Conservation (phyloP, 2,113 vertebrate species). For the Cervus canadensis region DNA sequence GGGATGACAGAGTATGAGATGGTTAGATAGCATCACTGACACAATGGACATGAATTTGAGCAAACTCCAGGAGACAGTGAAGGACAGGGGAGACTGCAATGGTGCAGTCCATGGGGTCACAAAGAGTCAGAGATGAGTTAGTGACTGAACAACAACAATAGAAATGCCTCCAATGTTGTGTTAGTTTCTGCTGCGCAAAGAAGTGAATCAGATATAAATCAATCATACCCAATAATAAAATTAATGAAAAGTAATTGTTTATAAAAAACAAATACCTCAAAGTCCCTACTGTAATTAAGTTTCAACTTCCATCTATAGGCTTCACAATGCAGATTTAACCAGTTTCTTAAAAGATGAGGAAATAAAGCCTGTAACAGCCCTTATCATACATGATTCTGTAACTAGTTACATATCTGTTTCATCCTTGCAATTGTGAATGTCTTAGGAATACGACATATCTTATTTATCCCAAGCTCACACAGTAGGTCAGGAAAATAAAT, state of each 20-base stretch:
- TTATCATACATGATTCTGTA: neutral
- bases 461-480: neutral
- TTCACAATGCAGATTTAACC: neutral
- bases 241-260: neutral
- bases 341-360: neutral
- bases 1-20: neutral
- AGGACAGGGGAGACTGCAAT: neutral
- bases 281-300: neutral
- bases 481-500: neutral
- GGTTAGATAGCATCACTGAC: neutral
- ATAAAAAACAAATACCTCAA: neutral
- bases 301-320: neutral
- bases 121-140: neutral
- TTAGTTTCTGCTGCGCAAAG: neutral
- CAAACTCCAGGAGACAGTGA: neutral
- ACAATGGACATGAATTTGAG: neutral
- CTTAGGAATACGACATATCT: neutral
- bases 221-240: neutral
- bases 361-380: neutral
- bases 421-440: neutral
- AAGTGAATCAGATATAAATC: neutral
- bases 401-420: neutral
- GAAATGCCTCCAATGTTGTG: neutral
- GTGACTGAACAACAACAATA: neutral
- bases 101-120: neutral